These are phyloP conservation scores for Lepidochitona cinerea DNA, from an alignment of 2,888 invertebrate genomes.

Conservation along the genomic window DNA sequence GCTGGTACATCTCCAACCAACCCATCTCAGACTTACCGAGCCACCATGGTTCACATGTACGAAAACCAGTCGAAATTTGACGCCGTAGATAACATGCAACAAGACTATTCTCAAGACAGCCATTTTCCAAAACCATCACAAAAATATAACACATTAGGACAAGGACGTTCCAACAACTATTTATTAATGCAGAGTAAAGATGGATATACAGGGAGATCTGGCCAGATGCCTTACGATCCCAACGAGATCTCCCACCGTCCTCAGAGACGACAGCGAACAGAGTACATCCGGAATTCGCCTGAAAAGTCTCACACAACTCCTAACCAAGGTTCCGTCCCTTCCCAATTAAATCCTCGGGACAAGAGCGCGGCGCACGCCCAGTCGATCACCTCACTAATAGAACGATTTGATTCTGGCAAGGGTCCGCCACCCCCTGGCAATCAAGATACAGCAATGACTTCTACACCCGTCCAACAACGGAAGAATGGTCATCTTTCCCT, in stretches of 20 bases:
- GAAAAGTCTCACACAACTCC: neutral
- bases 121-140: neutral
- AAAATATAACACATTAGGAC: neutral
- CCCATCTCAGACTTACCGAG: conserved; percentile 41
- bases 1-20: neutral
- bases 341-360: neutral
- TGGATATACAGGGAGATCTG: neutral
- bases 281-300: neutral
- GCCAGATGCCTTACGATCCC: neutral
- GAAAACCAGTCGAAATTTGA: conserved; percentile 57
- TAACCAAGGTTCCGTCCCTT: neutral
- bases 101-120: neutral
- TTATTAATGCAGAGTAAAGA: conserved; percentile 1
- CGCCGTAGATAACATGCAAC: neutral
- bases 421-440: conserved; percentile 20
- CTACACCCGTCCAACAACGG: conserved; percentile 46
- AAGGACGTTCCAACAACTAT: neutral
- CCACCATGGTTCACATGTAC: conserved; percentile 51
- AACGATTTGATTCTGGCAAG: conserved; percentile 46
- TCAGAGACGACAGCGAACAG: neutral
- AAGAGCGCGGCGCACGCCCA: conserved; percentile 22
- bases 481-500: conserved; percentile 20
- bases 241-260: neutral
- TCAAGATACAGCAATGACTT: conserved; percentile 46
- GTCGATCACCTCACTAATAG: conserved; percentile 48